Conservation (phyloP, 2,113 vertebrate species). For the Sinocyclocheilus grahami region DNA sequence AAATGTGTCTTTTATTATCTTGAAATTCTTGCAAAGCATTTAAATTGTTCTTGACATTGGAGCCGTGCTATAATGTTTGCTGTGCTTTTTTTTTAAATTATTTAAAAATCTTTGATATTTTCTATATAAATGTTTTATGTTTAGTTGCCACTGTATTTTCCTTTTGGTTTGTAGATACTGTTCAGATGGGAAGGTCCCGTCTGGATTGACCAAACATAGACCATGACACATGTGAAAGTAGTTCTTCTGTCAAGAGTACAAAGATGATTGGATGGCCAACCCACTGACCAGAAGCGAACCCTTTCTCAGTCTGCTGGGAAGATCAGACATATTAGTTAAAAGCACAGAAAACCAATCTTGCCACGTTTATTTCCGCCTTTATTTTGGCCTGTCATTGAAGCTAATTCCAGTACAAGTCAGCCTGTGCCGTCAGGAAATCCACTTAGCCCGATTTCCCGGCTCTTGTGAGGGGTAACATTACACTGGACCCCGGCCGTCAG, state of each 20-base stretch:
- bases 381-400: slow-evolving; percentile 15
- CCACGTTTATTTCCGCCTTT: not conserved
- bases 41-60: not conserved
- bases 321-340: slow-evolving; percentile 33
- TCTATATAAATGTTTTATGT: not conserved
- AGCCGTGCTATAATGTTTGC: not conserved
- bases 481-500: slow-evolving; percentile 43
- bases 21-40: not conserved
- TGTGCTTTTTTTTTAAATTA: not conserved
- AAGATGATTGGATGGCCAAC: slow-evolving; percentile 4
- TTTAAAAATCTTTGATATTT: too few relatives aligned
- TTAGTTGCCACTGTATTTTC: not conserved
- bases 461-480: slow-evolving; percentile 49
- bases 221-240: not conserved
- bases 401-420: slow-evolving; percentile 49
- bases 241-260: not conserved
- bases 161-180: not conserved
- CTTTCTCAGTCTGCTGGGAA: slow-evolving; percentile 11
- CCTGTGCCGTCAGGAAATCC: slow-evolving; percentile 50
- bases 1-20: not conserved
- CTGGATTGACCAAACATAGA: not conserved
- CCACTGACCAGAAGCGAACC: not conserved
- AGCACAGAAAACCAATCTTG: not conserved
- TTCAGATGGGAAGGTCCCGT: not conserved
- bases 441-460: slow-evolving; percentile 54